Conservation (phyloP, 2,888 invertebrate species). For the Hypomecis punctinalis region DNA sequence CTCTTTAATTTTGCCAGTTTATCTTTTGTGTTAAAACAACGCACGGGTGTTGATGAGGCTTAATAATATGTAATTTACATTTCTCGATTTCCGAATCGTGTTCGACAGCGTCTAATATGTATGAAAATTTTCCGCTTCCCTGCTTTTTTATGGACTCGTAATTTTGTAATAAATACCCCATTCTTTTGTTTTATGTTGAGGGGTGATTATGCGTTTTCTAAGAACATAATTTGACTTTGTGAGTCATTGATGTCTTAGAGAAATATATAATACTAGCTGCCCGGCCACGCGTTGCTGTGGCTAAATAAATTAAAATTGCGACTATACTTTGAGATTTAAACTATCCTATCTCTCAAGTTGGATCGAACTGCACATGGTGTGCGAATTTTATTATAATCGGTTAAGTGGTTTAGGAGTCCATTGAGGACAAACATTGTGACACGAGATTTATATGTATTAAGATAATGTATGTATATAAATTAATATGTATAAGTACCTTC, state of each 20-base stretch:
- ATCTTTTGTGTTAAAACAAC: conserved; percentile 82
- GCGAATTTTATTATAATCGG: no score
- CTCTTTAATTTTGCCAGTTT: conserved; percentile 81
- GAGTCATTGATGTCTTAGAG: conserved; percentile 5
- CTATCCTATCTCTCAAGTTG: no score
- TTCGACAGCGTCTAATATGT: conserved; percentile 75
- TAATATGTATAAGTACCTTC: no score
- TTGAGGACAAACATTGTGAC: no score
- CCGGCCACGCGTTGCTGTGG: no score
- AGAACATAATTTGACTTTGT: conserved; percentile 16
- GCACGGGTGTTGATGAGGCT: conserved; percentile 78
- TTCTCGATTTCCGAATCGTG: conserved; percentile 78
- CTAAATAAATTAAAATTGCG: no score
- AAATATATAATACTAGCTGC: no score
- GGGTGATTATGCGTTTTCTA: conserved; percentile 38
- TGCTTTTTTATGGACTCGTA: conserved; percentile 69
- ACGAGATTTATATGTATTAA: no score
- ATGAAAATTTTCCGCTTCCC: conserved; percentile 69
- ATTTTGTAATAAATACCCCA: conserved; percentile 57
- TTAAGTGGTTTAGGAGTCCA: no score
- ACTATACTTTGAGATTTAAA: no score
- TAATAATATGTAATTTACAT: conserved; percentile 82
- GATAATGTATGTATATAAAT: background rate
- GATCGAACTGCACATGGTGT: no score
- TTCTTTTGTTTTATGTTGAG: conserved; percentile 55